Base-by-base conservation (phyloP, 2,797 vertebrate genomes). In the Pangasius sanitwongsei region DNA sequence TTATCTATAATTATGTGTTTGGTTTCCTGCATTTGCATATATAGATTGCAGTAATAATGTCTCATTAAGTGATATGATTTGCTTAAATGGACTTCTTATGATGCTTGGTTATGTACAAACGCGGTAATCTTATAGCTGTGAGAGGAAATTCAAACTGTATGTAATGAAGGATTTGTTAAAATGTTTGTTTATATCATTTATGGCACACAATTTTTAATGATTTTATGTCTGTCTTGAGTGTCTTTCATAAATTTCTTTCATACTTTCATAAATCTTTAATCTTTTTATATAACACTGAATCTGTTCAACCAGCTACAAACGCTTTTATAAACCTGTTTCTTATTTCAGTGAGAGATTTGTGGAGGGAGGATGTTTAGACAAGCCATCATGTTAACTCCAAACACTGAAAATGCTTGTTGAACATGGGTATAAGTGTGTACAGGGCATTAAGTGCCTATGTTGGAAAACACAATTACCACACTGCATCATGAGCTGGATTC, bases 31-130 rank as follows among this genome's bases (percentile, higher is more conserved):
- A 95, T 97, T 96, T 96, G 95, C 95, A 96, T 96, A 95, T 94
- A 93, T 92, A 93, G 95, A 96, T 95, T 95, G 95, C 92, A 89
- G 92, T 94, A 95, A 94, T 95, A 94, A 94, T 94, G 94, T 96
- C 93, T 95, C 94, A 96, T 96, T 96, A 96, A 95, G 95, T 96
- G 95, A 96, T 96, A 93, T 91, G 91, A 94, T 94, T 95, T 93
- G 93, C 93, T 92, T 61, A 90, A 93, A 89, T 91, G 83, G 84
- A 87, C 83, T 94, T 91, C 93, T 95, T 95, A 94, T 85, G 74
- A 93, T 92, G 93, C 93, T 90, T 92, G 88, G 37, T 31, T 92
- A 92, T 87, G 72, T 84, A 87, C 57, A 84, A 87, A 65, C 6
- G 53, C 1, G 18, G 41, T 59, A 55, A 57, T 75, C 83, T 70